phyloP scores from a whole-genome alignment of 2,888 invertebrate species.

The Chesias legatella region DNA sequence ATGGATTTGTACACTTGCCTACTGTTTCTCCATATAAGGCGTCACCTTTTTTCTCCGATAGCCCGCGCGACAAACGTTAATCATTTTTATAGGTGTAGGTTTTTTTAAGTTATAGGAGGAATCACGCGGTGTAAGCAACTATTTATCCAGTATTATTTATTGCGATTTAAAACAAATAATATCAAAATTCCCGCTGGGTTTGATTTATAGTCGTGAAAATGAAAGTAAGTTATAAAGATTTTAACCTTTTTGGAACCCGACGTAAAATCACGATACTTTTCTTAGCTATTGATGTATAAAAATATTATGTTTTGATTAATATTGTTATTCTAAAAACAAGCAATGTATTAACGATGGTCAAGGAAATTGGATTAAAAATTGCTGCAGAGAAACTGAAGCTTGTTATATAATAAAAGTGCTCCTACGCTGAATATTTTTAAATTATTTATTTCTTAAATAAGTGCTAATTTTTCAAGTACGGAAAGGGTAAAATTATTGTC shows the following conservation, averaged over 20 bases:
- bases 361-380: conserved; percentile 30
- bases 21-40: conserved; percentile 34
- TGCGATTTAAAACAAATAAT: conserved; percentile 63
- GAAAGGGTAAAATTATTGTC: no score
- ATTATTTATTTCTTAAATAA: background rate
- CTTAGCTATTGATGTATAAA: no score
- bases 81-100: conserved; percentile 59
- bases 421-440: conserved; percentile 27
- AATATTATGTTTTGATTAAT: no score
- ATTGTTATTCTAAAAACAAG: background rate
- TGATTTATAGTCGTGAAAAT: conserved; percentile 39
- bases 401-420: conserved; percentile 5
- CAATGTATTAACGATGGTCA: background rate
- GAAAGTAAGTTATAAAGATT: conserved; percentile 34
- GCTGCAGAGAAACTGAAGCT: conserved; percentile 31
- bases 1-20: conserved; percentile 31
- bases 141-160: conserved; percentile 54
- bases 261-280: no score
- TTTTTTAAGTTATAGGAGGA: conserved; percentile 27
- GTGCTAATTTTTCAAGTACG: conserved; percentile 9
- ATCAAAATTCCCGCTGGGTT: conserved; percentile 56
- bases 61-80: conserved; percentile 47
- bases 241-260: no score
- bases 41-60: conserved; percentile 37
- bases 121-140: conserved; percentile 54